Conservation (phyloP, 2,797 vertebrate genomes). For the Crocodylus rhombifer region DNA sequence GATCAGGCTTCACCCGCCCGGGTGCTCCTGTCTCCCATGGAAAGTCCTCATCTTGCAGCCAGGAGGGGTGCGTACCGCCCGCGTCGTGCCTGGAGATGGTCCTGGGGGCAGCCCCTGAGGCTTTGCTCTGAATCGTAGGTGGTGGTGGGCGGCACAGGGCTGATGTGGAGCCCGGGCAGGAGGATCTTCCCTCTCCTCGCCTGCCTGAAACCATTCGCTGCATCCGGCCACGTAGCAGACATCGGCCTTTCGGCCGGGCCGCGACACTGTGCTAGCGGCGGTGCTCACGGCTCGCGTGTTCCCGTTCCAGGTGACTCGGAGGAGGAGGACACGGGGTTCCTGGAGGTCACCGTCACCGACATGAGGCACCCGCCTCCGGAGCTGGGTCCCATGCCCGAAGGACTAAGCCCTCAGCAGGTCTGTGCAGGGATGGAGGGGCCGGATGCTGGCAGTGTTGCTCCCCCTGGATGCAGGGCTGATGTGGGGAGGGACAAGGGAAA, state of each 20-base stretch:
- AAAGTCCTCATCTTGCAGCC: too few species aligned
- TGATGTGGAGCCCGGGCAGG: too few species aligned
- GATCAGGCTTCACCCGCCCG: too few species aligned
- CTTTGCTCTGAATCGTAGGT: too few species aligned
- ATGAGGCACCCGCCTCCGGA: constrained; percentile 87
- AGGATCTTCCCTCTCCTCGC: not conserved
- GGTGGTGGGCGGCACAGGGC: too few species aligned
- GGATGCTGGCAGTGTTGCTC: not conserved
- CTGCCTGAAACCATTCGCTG: not conserved
- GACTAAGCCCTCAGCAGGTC: constrained; percentile 92
- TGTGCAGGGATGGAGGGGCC: not conserved
- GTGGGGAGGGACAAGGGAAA: too few species aligned
- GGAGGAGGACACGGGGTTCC: constrained; percentile 83
- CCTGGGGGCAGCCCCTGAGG: too few species aligned
- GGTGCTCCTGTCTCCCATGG: too few species aligned
- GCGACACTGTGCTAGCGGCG: not conserved
- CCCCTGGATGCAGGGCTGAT: too few species aligned
- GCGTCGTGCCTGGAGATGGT: too few species aligned
- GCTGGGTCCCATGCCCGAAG: constrained; percentile 90
- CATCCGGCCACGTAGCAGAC: not conserved
- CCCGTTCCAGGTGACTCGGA: constrained; percentile 79
- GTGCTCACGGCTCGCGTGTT: not conserved
- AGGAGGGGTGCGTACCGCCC: too few species aligned
- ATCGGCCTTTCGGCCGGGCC: too few species aligned
- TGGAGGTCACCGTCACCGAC: constrained; percentile 85